Evolutionary conservation across 2,113 vertebrate species (phyloP).

Genomic region (Nycticryphes semicollaris): DNA sequence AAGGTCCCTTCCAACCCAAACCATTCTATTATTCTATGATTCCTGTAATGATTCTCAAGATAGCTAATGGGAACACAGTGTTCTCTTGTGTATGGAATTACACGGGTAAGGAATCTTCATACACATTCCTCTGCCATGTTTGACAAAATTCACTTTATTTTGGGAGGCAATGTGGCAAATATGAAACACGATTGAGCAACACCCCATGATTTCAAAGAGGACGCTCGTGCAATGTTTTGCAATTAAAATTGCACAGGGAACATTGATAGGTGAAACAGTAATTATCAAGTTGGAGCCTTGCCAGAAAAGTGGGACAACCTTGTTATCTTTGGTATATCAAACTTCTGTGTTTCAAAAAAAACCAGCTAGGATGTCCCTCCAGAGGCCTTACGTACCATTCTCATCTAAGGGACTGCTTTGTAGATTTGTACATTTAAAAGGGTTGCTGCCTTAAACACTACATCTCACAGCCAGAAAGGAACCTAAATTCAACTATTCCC

Average conservation of each 20-base stretch:
- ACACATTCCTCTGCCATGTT: neutral
- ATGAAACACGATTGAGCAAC: neutral
- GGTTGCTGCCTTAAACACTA: neutral
- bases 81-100: neutral
- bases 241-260: neutral
- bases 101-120: neutral
- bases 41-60: neutral
- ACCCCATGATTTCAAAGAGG: neutral
- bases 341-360: neutral
- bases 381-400: neutral
- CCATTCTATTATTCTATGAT: neutral
- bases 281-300: constrained; percentile 20
- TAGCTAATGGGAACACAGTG: rapidly evolving
- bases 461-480: neutral
- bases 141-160: neutral
- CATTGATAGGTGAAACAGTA: neutral
- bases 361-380: neutral
- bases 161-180: neutral
- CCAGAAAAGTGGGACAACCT: neutral
- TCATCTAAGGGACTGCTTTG: neutral
- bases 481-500: neutral
- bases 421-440: neutral
- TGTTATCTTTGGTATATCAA: neutral
- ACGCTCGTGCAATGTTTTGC: neutral
- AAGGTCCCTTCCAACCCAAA: no score